Evolutionary conservation across 2,797 vertebrate genomes (phyloP).

Genomic region (Tapirus indicus): DNA sequence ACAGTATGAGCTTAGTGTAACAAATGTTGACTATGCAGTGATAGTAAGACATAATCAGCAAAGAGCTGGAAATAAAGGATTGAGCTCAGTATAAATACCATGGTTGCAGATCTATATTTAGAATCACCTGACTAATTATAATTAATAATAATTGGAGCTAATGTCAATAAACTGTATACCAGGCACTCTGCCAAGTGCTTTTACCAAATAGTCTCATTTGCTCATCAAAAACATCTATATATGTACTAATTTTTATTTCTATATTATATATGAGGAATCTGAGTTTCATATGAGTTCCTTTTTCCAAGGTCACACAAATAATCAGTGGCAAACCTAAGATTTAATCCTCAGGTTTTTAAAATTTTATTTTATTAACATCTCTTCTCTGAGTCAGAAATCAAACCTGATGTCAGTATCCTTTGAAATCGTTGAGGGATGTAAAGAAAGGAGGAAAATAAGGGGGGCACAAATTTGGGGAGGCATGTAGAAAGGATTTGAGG

Average conservation of each 20-base stretch:
- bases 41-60: conserved; percentile 48
- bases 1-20: not conserved
- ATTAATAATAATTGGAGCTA: conserved; percentile 78
- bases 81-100: conserved; percentile 3
- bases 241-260: conserved; percentile 56
- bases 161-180: conserved; percentile 52
- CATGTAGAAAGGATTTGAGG: not conserved
- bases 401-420: not conserved
- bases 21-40: conserved; percentile 43
- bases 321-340: conserved; percentile 35
- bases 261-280: conserved; percentile 24
- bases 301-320: conserved; percentile 65
- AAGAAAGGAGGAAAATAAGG: not conserved
- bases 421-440: not conserved
- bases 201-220: conserved; percentile 69
- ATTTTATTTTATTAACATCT: not conserved
- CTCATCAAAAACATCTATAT: conserved; percentile 61
- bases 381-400: conserved; percentile 22
- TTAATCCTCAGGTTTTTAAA: not conserved
- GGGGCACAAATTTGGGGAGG: not conserved
- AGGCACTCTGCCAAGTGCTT: conserved; percentile 75
- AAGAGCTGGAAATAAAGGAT: conserved; percentile 52
- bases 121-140: conserved; percentile 76
- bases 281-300: conserved; percentile 20
- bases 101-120: conserved; percentile 50